A percentile compares a stretch with the other conserved stretches of the same genome.
phyloP scores from a whole-genome alignment of 2,888 invertebrate species.

The Drosophila pullipes region DNA sequence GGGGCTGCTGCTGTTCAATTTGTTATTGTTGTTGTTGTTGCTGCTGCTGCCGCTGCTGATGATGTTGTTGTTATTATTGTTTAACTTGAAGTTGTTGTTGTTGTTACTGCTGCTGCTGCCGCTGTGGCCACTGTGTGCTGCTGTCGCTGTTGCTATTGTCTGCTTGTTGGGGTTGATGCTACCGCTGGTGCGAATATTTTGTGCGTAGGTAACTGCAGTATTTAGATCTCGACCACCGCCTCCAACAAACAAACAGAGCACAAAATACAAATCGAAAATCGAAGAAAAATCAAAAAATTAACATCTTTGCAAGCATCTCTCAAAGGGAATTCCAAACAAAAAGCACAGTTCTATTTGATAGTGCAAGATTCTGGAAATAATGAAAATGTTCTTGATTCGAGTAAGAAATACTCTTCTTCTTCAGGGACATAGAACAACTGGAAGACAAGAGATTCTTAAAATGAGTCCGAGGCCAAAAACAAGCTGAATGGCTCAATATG shows the following conservation, averaged over 20 bases:
- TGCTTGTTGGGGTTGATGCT: slow-evolving; percentile 65
- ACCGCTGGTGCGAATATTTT: slow-evolving; percentile 84
- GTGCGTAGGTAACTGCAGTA: slow-evolving; percentile 90
- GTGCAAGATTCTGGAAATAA: not conserved
- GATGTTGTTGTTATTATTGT: slow-evolving; percentile 48
- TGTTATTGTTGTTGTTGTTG: slow-evolving; percentile 48
- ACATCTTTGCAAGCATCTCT: not conserved
- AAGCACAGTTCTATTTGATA: not conserved
- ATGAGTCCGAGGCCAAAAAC: not conserved
- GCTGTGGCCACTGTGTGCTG: slow-evolving; percentile 12
- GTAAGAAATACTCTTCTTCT: not conserved
- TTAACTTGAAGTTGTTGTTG: slow-evolving; percentile 45
- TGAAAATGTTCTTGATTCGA: not conserved
- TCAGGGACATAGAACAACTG: not conserved
- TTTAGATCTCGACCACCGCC: slow-evolving; percentile 95
- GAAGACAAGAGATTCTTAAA: not conserved
- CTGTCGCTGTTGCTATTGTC: slow-evolving; percentile 27
- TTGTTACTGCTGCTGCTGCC: slow-evolving; percentile 51
- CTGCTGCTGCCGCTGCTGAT: slow-evolving; percentile 29
- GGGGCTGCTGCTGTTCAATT: slow-evolving; percentile 52
- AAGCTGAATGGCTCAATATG: not conserved
- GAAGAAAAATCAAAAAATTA: not conserved
- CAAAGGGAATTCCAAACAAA: not conserved
- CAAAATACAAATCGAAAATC: not conserved
- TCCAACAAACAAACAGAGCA: slow-evolving; percentile 78